Evolutionary conservation across 2,888 invertebrate genomes (phyloP), one percentile per base, ranked within the genome.

Genomic region (Cylindroiulus punctatus): DNA sequence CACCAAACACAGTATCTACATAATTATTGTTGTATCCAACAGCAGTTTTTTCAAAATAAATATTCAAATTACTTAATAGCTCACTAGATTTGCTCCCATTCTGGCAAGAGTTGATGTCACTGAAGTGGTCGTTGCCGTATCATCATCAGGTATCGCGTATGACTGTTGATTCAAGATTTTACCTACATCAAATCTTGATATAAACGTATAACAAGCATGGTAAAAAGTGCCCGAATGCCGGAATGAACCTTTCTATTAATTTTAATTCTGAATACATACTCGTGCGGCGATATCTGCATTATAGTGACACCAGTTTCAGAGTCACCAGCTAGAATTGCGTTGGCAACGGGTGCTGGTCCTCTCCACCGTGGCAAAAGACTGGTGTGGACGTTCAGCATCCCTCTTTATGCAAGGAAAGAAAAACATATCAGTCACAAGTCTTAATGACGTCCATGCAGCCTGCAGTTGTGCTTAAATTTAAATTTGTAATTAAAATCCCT

Each of bases 371-470:
- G 98, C 88, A 98, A 91, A 84, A 98, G 91, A 91, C 98, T 98
- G 0, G 95, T 97, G 91, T 98, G 98, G 0, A 98, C 95, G 92
- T 98, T 98, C 47, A 98, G 92, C 93, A 98, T 96, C 40, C 98
- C 98, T 89, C 96, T 96, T 90, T 52, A 40, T 4, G 5, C 3
- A 76, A 7, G 3, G 10, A 7, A 10, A 76, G 22, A n/a, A 76
- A 76, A 22, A 5, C 76, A 7, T 7, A 76, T 7, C n/a, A 7
- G 26, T 82, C 3, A 19, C 30, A 40, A 40, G 8, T 40, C 40
- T 40, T 40, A 40, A n/a, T n/a, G n/a, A n/a, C n/a, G n/a, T n/a
- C n/a, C n/a, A n/a, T n/a, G n/a, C n/a, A n/a, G n/a, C n/a, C n/a
- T n/a, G n/a, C n/a, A n/a, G n/a, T n/a, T n/a, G n/a, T n/a, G n/a